A percentile compares a stretch with the other conserved stretches of the same genome.
phyloP scores from a whole-genome alignment of 2,888 invertebrate species.

The Philereme transversata region DNA sequence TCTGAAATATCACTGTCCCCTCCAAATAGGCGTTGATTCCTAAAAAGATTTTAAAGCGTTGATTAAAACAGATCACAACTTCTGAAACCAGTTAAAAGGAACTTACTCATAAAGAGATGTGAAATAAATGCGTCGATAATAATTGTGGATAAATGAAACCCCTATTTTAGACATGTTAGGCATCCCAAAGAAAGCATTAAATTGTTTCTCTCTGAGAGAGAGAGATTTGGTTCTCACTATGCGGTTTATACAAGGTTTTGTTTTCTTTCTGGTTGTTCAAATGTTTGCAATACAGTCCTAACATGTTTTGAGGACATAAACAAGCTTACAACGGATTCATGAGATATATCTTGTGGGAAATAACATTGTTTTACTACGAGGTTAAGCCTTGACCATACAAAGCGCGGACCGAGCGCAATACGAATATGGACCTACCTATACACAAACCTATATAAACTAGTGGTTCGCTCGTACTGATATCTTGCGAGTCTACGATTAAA shows the following conservation, averaged over 20 bases:
- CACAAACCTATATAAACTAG: neutral
- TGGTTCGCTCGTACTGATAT: no score
- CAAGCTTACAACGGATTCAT: constrained; percentile 45
- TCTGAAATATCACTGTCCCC: neutral
- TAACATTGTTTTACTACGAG: constrained; percentile 37
- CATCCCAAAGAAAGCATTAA: constrained; percentile 16
- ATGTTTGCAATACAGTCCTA: constrained; percentile 47
- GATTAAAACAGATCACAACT: neutral
- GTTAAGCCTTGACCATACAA: constrained; percentile 32
- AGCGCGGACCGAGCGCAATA: neutral
- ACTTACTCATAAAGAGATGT: constrained; percentile 7
- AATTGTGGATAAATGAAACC: constrained; percentile 20
- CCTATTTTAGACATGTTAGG: constrained; percentile 7
- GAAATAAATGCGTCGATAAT: constrained; percentile 15
- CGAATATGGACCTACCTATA: no score
- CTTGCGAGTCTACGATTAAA: no score
- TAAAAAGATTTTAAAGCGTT: neutral
- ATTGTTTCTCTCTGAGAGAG: constrained; percentile 7
- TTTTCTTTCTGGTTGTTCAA: constrained; percentile 39
- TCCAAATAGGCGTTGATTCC: neutral
- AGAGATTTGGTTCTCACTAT: constrained; percentile 12
- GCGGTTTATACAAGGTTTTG: constrained; percentile 32
- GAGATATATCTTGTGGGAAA: constrained; percentile 32
- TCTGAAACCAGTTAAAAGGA: constrained; percentile 8
- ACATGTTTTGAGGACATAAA: constrained; percentile 47